Evolutionary conservation across 2,888 invertebrate genomes (phyloP).

Genomic region (Cephus rjabovi): DNA sequence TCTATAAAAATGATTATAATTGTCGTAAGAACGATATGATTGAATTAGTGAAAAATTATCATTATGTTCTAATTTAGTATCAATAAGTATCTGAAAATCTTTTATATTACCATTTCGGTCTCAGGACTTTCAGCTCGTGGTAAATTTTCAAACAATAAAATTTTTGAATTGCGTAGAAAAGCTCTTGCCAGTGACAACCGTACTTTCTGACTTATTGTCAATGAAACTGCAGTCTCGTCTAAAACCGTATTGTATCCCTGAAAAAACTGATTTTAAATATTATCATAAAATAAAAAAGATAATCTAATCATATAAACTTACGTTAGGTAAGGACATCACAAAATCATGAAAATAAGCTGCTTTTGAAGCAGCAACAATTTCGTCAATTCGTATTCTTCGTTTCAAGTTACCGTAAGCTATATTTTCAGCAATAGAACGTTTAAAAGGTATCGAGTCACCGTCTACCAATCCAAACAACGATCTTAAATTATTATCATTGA

Average conservation of each 20-base stretch:
- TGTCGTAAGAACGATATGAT: no score
- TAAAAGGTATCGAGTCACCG: conserved; percentile 71
- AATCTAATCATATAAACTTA: conserved; percentile 30
- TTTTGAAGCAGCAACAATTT: conserved; percentile 63
- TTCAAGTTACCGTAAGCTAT: conserved; percentile 70
- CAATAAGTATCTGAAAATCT: not conserved
- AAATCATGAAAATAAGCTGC: conserved; percentile 68
- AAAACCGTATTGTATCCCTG: conserved; percentile 26
- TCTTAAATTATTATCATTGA: conserved; percentile 67
- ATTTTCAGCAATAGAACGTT: conserved; percentile 69
- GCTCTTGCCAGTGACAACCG: conserved; percentile 30
- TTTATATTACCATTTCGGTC: conserved; percentile 18
- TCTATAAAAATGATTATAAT: not conserved
- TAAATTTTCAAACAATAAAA: conserved; percentile 27
- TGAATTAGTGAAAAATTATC: no score
- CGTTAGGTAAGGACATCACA: conserved; percentile 62
- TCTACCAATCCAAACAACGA: conserved; percentile 70
- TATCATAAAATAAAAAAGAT: not conserved
- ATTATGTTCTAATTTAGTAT: conserved; percentile 1
- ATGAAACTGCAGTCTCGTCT: conserved; percentile 12
- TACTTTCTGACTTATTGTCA: conserved; percentile 29
- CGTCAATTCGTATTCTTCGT: conserved; percentile 60
- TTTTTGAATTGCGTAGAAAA: conserved; percentile 25
- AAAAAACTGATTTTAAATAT: not conserved
- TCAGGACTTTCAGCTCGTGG: conserved; percentile 25